Evolutionary conservation across 2,888 invertebrate species (phyloP).

Genomic region (Stenoptilia bipunctidactyla): DNA sequence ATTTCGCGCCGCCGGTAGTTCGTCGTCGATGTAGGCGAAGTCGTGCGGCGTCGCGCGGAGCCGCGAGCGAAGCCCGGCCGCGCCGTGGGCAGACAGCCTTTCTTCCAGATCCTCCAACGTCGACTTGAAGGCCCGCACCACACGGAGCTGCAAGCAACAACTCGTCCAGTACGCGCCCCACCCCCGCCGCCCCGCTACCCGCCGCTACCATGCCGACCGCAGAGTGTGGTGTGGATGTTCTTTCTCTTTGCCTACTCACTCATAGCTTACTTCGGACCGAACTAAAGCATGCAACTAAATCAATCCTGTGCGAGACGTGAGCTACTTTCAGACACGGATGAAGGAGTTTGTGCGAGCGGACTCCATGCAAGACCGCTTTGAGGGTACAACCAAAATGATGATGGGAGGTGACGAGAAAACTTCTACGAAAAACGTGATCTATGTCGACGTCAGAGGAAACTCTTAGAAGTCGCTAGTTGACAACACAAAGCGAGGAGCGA

Average conservation of each 20-base stretch:
- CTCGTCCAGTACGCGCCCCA: constrained; percentile 55
- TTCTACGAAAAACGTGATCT: neutral
- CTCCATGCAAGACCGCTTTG: constrained; percentile 11
- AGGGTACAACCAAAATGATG: neutral
- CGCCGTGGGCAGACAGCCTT: constrained; percentile 97
- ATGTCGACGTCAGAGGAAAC: neutral
- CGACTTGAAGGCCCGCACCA: constrained; percentile 99
- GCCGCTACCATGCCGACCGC: constrained; percentile 12
- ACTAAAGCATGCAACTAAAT: constrained; percentile 29
- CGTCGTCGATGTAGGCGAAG: constrained; percentile 87
- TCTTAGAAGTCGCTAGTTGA: constrained; percentile 23
- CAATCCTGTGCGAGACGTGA: constrained; percentile 10
- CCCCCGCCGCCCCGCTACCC: constrained; percentile 14
- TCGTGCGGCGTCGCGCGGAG: constrained; percentile 76
- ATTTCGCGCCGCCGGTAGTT: constrained; percentile 39
- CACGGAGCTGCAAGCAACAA: constrained; percentile 94
- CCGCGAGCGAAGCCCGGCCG: constrained; percentile 89
- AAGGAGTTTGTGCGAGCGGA: neutral
- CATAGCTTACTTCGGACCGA: constrained; percentile 14
- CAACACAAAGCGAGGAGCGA: constrained; percentile 27
- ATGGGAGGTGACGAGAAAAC: constrained; percentile 1
- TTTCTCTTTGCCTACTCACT: too few relatives aligned
- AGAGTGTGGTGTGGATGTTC: constrained; percentile 63
- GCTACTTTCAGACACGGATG: neutral
- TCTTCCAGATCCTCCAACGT: constrained; percentile 99